Base-by-base conservation (phyloP, 2,888 invertebrate species). In the Odontothrips loti region DNA sequence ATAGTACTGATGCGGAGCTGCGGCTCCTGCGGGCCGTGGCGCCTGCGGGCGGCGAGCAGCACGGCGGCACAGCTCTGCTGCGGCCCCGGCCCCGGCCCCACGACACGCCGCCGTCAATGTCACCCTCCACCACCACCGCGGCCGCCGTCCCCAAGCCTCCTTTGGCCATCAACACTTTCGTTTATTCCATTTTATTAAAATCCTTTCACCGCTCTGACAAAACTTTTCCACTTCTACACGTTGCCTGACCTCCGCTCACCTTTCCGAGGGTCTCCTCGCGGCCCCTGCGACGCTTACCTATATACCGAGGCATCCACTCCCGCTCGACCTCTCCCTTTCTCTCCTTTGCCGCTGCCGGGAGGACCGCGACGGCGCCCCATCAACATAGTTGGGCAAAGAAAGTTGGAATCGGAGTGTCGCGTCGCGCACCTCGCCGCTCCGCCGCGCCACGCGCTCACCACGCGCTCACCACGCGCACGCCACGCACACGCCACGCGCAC, bases 321-420 rank as follows among this genome's bases (percentile, higher is more conserved):
- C 34, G 34, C 2, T 6, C 34, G 34, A 43, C 34, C 58, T 15
- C 17, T 17, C 15, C 17, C 58, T n/a, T 11, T n/a, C 10, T 58
- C 58, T 58, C 58, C 17, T 17, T 15, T 6, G n/a, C 17, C 58
- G 58, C 58, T 17, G 58, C 58, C 58, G 58, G 10, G 1, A 6
- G 6, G 58, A 17, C 58, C n/a, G 58, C 58, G 34, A 43, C 34
- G 34, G 34, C 34, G 58, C 15, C 58, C 58, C 20, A 58, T 58
- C 58, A 58, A n/a, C 58, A 58, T 58, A 58, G 58, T 58, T 58
- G 58, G 17, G 15, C n/a, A 58, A n/a, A 58, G 58, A 58, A 58
- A 58, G 58, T 58, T 58, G 17, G 58, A 58, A 58, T 58, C 58
- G 58, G 17, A 58, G 58, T 58, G 58, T 58, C 58, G 58, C 58